phyloP scores from a whole-genome alignment of 2,888 invertebrate species.

The Drosophila paranaensis region DNA sequence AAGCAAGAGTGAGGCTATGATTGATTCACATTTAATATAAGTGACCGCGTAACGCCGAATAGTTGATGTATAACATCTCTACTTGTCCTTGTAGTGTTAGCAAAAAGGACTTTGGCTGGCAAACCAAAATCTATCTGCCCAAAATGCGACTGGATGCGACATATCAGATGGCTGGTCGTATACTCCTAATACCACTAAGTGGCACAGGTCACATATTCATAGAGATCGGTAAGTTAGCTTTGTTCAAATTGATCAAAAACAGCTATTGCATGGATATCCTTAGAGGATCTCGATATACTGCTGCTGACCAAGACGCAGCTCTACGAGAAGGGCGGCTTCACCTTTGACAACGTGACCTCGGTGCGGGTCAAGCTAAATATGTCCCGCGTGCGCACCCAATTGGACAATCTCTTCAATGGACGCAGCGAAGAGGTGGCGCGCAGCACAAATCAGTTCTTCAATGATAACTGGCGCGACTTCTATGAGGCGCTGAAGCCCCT shows the following conservation, averaged over 20 bases:
- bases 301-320: conserved; percentile 88
- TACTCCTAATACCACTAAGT: conserved; percentile 88
- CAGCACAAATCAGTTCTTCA: conserved; percentile 89
- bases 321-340: conserved; percentile 87
- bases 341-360: conserved; percentile 88
- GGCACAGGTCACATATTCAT: conserved; percentile 89
- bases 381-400: conserved; percentile 87
- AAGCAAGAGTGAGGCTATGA: not conserved
- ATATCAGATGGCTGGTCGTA: conserved; percentile 88
- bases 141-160: conserved; percentile 89
- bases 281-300: conserved; percentile 88
- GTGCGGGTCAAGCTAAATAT: conserved; percentile 88
- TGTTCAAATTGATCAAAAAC: not conserved
- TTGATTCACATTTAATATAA: not conserved
- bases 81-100: conserved; percentile 86
- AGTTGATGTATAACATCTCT: too few relatives aligned
- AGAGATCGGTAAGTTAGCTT: conserved; percentile 87
- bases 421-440: conserved; percentile 85
- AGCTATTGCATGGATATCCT: not conserved
- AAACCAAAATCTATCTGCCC: conserved; percentile 88
- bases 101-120: conserved; percentile 88
- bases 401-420: conserved; percentile 88
- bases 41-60: not conserved
- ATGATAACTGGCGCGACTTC: conserved; percentile 89
- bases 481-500: conserved; percentile 89